Percentiles rank a stretch among this genome's conserved stretches.
These are phyloP conservation scores for Seladonia tumulorum DNA, from an alignment of 2,888 invertebrate genomes.

Conservation along the genomic window DNA sequence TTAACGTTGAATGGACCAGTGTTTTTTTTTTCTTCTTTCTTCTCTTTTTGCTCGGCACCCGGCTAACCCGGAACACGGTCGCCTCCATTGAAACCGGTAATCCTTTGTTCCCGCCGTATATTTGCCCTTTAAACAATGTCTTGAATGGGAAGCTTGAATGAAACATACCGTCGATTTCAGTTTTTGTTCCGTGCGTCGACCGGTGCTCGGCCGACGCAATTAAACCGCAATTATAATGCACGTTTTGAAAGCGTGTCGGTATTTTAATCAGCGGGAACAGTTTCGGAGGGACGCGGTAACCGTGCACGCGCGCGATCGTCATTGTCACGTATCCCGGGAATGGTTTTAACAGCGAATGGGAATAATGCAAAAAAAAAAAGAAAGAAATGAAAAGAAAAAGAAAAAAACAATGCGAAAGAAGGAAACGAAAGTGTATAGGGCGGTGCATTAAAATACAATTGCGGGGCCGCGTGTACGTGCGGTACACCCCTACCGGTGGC, in stretches of 20 bases:
- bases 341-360: conserved; percentile 19
- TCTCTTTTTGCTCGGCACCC: not conserved
- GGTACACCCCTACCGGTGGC: not conserved
- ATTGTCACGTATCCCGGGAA: conserved; percentile 38
- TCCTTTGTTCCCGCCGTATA: conserved; percentile 12
- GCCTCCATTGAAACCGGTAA: not conserved
- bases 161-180: conserved; percentile 15
- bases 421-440: not conserved
- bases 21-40: not conserved
- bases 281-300: conserved; percentile 13
- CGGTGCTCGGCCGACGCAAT: conserved; percentile 30
- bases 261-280: conserved; percentile 34
- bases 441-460: conserved; percentile 45
- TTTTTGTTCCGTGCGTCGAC: not conserved
- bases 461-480: conserved; percentile 9
- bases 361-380: not conserved
- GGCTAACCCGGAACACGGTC: conserved; percentile 16
- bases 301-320: not conserved
- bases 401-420: no score
- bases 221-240: conserved; percentile 33
- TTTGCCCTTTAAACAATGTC: conserved; percentile 22
- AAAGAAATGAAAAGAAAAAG: not conserved
- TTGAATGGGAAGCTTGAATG: conserved; percentile 24
- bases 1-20: conserved; percentile 13
- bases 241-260: conserved; percentile 24